Evolutionary conservation across 1,140 invertebrate genomes (phyloP).

Genomic region (Alviniconcha marisindica): DNA sequence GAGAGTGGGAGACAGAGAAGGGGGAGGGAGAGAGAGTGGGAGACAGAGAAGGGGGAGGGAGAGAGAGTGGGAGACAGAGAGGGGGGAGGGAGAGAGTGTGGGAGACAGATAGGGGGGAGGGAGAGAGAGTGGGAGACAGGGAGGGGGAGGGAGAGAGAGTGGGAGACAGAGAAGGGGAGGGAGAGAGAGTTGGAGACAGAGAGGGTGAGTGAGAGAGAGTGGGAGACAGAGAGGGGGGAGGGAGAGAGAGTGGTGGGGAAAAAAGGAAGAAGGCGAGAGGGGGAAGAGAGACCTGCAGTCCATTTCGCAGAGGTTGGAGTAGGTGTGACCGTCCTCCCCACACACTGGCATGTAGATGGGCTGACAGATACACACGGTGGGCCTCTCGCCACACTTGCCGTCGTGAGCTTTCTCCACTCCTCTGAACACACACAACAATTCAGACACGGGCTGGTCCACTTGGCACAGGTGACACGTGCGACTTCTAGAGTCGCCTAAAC

Average conservation of each 20-base stretch:
- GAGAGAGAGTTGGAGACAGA: too few relatives aligned
- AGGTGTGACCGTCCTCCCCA: constrained; percentile 81
- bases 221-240: neutral
- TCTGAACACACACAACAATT: neutral
- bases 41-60: too few relatives aligned
- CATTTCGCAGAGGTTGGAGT: constrained; percentile 79
- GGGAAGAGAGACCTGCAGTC: constrained; percentile 16
- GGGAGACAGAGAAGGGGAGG: neutral
- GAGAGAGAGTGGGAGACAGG: neutral
- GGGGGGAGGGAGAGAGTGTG: neutral
- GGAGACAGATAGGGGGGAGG: neutral
- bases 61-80: too few relatives aligned
- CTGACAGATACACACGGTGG: constrained; percentile 35
- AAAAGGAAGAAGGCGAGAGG: neutral
- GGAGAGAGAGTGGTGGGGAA: too few relatives aligned
- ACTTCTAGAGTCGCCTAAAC: too few relatives aligned
- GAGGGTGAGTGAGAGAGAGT: neutral
- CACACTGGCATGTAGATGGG: constrained; percentile 83
- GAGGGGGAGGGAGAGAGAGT: too few relatives aligned
- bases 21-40: too few relatives aligned
- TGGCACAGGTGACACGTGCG: too few relatives aligned
- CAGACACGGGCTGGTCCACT: too few relatives aligned
- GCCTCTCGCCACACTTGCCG: constrained; percentile 28
- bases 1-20: neutral
- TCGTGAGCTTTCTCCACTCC: constrained; percentile 22